Conservation (phyloP, 2,113 vertebrate genomes). For the Ranitomeya imitator region DNA sequence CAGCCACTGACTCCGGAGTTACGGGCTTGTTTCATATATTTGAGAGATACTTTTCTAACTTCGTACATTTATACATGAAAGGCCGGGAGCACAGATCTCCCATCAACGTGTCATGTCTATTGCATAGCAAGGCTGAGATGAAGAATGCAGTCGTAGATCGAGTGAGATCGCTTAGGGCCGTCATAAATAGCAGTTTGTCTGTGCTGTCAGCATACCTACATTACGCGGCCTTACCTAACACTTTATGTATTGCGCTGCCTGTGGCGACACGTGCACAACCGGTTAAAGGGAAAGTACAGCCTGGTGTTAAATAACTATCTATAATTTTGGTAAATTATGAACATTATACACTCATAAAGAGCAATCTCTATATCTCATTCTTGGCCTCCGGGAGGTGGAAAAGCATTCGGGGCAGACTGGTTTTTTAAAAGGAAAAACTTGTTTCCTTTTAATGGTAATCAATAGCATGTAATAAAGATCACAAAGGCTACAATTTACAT, state of each 20-base stretch:
- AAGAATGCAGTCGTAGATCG: conserved; percentile 15
- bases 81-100: background rate
- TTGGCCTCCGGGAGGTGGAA: background rate
- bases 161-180: background rate
- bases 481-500: background rate
- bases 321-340: background rate
- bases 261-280: background rate
- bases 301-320: background rate
- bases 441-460: background rate
- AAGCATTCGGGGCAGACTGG: background rate
- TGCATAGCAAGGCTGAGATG: background rate
- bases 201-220: conserved; percentile 12
- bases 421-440: background rate
- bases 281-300: conserved; percentile 9
- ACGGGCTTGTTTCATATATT: background rate
- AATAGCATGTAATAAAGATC: background rate
- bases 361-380: background rate
- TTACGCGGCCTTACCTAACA: background rate
- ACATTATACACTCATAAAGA: background rate
- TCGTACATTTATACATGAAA: background rate
- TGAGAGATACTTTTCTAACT: background rate
- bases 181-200: conserved; percentile 31
- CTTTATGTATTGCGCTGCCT: background rate
- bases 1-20: too few species aligned
- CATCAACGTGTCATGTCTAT: background rate